Conservation (phyloP, 2,888 invertebrate species). For the Pandemis cinnamomeana region DNA sequence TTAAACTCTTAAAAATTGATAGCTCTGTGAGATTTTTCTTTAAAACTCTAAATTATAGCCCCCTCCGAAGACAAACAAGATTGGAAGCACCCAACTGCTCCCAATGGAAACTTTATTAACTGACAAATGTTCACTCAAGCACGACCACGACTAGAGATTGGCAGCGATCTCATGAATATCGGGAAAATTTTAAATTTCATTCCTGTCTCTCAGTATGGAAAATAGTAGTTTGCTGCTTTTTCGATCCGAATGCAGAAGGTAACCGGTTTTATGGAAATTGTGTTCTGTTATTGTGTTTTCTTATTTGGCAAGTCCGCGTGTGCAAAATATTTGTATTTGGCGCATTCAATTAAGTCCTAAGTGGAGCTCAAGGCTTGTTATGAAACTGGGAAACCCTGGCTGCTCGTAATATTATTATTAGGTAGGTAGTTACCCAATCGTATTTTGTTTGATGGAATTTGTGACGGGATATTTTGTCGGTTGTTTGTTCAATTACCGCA, state of each 20-base stretch:
- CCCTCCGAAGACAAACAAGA: slow-evolving; percentile 20
- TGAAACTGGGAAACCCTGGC: not conserved
- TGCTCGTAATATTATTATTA: not conserved
- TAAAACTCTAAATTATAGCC: slow-evolving; percentile 18
- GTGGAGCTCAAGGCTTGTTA: slow-evolving; percentile 5
- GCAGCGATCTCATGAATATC: slow-evolving; percentile 37
- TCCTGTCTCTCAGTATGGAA: slow-evolving; percentile 30
- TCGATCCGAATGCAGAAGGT: slow-evolving; percentile 39
- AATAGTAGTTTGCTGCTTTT: slow-evolving; percentile 39
- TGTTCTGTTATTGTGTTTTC: slow-evolving; percentile 35
- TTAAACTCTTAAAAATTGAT: slow-evolving; percentile 32
- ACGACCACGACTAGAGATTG: slow-evolving; percentile 36
- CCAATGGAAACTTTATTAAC: slow-evolving; percentile 40
- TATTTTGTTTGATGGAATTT: no score
- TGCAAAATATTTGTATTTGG: slow-evolving; percentile 18
- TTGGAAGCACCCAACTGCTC: slow-evolving; percentile 17
- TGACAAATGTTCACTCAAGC: slow-evolving; percentile 37
- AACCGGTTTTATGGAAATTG: slow-evolving; percentile 40
- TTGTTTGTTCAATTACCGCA: no score
- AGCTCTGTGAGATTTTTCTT: slow-evolving; percentile 25
- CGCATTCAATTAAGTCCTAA: slow-evolving; percentile 28
- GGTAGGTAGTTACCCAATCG: not conserved
- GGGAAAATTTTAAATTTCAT: slow-evolving; percentile 38
- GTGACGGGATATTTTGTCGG: no score
- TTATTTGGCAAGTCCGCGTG: slow-evolving; percentile 20